Evolutionary conservation across 2,797 vertebrate genomes (phyloP), one percentile per base, ranked within the genome.

Genomic region (Sandelia bainsii): DNA sequence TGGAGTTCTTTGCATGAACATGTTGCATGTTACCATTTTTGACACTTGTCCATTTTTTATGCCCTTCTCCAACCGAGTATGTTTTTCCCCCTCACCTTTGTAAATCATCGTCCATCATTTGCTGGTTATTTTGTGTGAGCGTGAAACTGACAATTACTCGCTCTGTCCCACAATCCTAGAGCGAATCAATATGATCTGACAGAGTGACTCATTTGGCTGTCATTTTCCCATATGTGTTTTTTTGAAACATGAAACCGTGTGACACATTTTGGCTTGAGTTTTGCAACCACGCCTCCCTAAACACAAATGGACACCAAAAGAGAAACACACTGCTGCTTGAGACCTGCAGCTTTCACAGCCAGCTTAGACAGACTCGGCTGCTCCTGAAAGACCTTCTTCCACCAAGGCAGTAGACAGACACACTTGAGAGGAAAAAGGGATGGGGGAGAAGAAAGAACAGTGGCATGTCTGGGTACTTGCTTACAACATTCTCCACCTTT

Each of bases 121-220:
- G 66, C 37, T 22, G 19, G 60, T 79, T 83, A 81, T 83, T 81
- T 81, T 70, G 80, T 20, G 10, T 6, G 60, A 81, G 85, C 70
- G 82, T 89, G 88, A 89, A 90, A 89, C 79, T 72, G 72, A 84
- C 65, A 85, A 92, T 92, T 89, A 89, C 86, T 73, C 78, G 77
- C 84, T 58, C 61, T 86, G 89, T 90, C 89, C 68, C 54, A 17
- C 8, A 49, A 69, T 79, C 67, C 60, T 40, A 70, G 60, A 53
- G 63, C 82, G 83, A 90, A 90, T 92, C 87, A 84, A 90, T 87
- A 76, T 7, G 82, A 89, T 77, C 73, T 87, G 89, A 92, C 83
- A 42, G 84, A 91, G 84, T 85, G 85, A 88, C 87, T 91, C 90
- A 86, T 86, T 86, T 80, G 85, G 76, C 72, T 86, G 84, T 91